Evolutionary conservation across 2,797 vertebrate genomes (phyloP).

Genomic region (Saxicola maurus): DNA sequence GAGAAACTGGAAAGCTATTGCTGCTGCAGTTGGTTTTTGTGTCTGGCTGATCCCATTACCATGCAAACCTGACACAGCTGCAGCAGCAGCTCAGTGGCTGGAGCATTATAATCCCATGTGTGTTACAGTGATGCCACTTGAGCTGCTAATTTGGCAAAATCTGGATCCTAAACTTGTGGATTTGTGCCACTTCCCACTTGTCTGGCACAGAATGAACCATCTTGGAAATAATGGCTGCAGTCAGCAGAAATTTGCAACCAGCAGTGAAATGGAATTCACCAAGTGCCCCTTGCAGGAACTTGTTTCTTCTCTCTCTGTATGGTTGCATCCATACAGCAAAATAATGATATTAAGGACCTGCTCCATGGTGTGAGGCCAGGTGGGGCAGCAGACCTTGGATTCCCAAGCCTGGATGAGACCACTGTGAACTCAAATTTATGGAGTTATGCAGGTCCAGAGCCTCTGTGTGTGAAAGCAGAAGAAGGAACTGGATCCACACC

Average conservation of each 20-base stretch:
- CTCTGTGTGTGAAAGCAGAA: background rate
- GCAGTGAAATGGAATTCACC: background rate
- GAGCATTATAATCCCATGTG: background rate
- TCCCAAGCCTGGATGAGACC: background rate
- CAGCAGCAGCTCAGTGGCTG: background rate
- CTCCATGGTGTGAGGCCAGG: background rate
- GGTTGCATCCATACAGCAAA: background rate
- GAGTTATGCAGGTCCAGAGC: fast-evolving
- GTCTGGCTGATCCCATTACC: background rate
- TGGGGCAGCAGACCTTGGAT: background rate
- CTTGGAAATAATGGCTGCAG: background rate
- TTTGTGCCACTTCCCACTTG: background rate
- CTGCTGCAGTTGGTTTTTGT: fast-evolving
- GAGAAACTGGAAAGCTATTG: background rate
- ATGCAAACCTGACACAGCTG: fast-evolving
- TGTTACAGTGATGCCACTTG: background rate
- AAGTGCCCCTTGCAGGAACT: fast-evolving
- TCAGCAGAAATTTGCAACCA: background rate
- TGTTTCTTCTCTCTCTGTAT: background rate
- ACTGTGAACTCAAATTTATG: fast-evolving
- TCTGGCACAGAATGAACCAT: background rate
- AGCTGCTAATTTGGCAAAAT: background rate
- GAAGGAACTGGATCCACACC: background rate
- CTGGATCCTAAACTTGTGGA: background rate
- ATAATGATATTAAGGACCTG: fast-evolving